Evolutionary conservation across 2,888 invertebrate genomes (phyloP), one percentile per base, ranked within the genome.

Genomic region (Zeuzera pyrina): DNA sequence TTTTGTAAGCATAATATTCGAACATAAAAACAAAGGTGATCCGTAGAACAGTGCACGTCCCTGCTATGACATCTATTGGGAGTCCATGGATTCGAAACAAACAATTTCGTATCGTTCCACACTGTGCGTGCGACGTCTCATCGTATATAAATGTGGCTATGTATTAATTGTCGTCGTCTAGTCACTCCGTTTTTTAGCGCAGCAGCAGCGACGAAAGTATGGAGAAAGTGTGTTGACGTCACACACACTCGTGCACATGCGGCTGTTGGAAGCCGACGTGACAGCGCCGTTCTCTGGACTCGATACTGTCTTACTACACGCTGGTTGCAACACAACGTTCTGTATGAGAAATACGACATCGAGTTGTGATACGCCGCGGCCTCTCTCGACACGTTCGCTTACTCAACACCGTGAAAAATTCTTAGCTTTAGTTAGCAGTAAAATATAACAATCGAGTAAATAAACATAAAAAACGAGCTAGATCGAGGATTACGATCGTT

Each of bases 141-240:
- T 65, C 70, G 73, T 64, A 58, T n/a, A n/a, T n/a, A n/a, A n/a
- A n/a, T n/a, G n/a, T n/a, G n/a, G n/a, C n/a, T n/a, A n/a, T 63
- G 61, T 86, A 73, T 77, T 72, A 68, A 70, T 69, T 70, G 70
- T 60, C 57, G 62, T 52, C 59, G 70, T 64, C 74, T 72, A 70
- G 64, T 66, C 61, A 65, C 59, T 63, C 47, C 39, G 65, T 77
- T 78, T 81, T 83, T 81, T 81, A 81, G 79, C 72, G 67, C 77
- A 65, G 61, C 58, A 68, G 58, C 72, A 65, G 58, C 81, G 78
- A 79, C 81, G 83, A 83, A 83, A 83, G 83, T 83, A 74, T 70
- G 69, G 83, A 77, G 83, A 83, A 83, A 83, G 83, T 77, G 57
- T 65, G 72, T 74, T 74, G 72, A 79, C 81, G 81, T 81, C 77